Base-by-base conservation (phyloP, 2,888 invertebrate genomes). In the Parnassius glacialis region DNA sequence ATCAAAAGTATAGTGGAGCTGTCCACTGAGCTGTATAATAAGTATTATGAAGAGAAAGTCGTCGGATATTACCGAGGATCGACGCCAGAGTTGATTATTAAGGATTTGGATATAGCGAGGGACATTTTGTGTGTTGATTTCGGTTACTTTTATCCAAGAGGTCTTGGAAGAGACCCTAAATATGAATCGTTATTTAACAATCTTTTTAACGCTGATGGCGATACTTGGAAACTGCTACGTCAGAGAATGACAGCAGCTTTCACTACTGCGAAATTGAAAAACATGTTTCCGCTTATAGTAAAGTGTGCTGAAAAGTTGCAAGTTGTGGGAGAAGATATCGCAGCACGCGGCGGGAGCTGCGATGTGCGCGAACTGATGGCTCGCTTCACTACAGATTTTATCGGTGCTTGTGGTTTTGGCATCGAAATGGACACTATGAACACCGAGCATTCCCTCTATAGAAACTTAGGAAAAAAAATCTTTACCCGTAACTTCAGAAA, bases 331-430 rank as follows among this genome's bases (percentile, higher is more conserved):
- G 65, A 70, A 2, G 57, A 66, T 3, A 70, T 73, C 5, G 66
- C 71, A 1, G 61, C 65, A 1, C 64, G 52, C 5, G 75, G 80
- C 1, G 81, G 78, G 10, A 71, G 67, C 0, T 73, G 78, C 57
- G 88, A 89, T 64, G 79, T 82, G 5, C 77, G 84, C 48, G 90
- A 90, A 64, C 76, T 89, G 10, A 84, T 84, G 81, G 81, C 84
- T 1, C 76, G 82, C n/a, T 85, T 80, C 65, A 81, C 82, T 9
- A 85, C 78, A 0, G 85, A 85, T 59, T 82, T 85, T 58, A 84
- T 84, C 25, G 85, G 79, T 3, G 80, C 80, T n/a, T 84, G 83
- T 52, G 85, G 84, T 9, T 84, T 85, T 55, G 85, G 85, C 0
- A 81, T 90, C 7, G 76, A 87, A 59, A 86, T 83, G 80, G 86